Base-by-base conservation (phyloP, 2,113 vertebrate genomes). In the Myodes glareolus region DNA sequence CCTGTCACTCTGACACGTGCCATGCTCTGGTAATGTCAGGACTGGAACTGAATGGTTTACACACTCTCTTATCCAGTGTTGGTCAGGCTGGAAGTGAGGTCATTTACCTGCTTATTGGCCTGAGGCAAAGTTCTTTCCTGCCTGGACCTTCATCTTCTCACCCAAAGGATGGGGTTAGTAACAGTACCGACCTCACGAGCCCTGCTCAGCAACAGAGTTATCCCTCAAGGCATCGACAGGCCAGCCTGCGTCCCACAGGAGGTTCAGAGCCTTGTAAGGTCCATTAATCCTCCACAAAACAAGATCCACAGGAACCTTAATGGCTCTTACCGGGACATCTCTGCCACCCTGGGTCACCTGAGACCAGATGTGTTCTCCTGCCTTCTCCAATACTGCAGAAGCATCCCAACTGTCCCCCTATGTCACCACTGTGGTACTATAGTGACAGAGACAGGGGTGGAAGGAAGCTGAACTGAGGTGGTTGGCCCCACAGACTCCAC, bases 1-100 rank as follows among this genome's bases (percentile, higher is more conserved):
- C 63, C 47, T 3, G 7, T 29, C 47, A 6, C 17, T 3, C 55
- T 7, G 9, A 13, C 12, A 0, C 10, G 36, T 19, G 3, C 76
- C 13, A 2, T 1, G 63, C 42, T 11, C 84, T 11, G 1, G 8
- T 45, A 42, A 65, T 19, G 4, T 39, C 21, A 11, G 45, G 55
- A 52, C 14, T 68, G 85, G 70, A 23, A 25, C 33, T 25, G 13
- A 11, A 8, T 33, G 73, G 75, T 80, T 47, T 17, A 7, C 50
- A 2, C 2, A n/a, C 36, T 17, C 4, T n/a, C 31, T 29, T 45
- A 1, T 45, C 68, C 87, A 31, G 45, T 27, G 47, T 2, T 21
- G 10, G 27, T 13, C 14, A 23, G 58, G 36, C 55, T 45, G 12
- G 58, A 13, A 65, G 3, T 45, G n/a, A 55, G 36, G 36, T 47